Percentiles rank a stretch among this genome's conserved stretches.
Conservation (phyloP, 2,797 vertebrate genomes). For the Aeoliscus strigatus region DNA sequence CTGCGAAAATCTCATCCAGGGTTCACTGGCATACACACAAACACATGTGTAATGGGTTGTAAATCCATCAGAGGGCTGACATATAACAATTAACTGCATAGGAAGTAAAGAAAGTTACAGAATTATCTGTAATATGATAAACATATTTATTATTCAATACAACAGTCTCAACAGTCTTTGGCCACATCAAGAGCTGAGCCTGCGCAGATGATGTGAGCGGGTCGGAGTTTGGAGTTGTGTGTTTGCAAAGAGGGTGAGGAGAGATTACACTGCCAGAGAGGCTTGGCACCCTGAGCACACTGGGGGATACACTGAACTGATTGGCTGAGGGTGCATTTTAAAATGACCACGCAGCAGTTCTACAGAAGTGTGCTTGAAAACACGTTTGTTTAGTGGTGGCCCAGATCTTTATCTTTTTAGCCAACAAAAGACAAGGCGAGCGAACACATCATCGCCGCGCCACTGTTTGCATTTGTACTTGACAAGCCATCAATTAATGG, state of each 20-base stretch:
- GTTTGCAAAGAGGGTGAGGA: constrained; percentile 25
- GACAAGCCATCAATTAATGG: constrained; percentile 16
- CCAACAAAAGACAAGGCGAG: constrained; percentile 36
- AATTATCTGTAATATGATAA: too few relatives aligned
- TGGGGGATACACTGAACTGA: constrained; percentile 29
- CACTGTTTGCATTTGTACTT: neutral
- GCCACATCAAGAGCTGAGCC: constrained; percentile 9
- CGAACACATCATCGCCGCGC: constrained; percentile 19
- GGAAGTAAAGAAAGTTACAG: too few relatives aligned
- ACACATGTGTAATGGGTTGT: too few relatives aligned
- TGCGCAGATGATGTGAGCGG: constrained; percentile 17
- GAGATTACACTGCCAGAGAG: constrained; percentile 45
- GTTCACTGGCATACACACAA: too few relatives aligned
- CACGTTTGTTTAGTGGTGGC: constrained; percentile 41
- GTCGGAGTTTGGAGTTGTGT: constrained; percentile 2
- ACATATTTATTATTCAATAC: too few relatives aligned
- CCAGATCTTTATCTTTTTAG: constrained; percentile 28
- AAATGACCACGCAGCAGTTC: constrained; percentile 69
- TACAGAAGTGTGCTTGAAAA: constrained; percentile 35
- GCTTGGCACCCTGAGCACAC: constrained; percentile 31
- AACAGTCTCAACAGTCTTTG: too few relatives aligned
- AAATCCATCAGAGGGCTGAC: too few relatives aligned
- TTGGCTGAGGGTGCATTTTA: constrained; percentile 66
- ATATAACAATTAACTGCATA: too few relatives aligned
- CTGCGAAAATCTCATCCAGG: too few relatives aligned